These are phyloP conservation scores for Eospalax fontanierii DNA, from an alignment of 2,797 vertebrate species.

Conservation along the genomic window DNA sequence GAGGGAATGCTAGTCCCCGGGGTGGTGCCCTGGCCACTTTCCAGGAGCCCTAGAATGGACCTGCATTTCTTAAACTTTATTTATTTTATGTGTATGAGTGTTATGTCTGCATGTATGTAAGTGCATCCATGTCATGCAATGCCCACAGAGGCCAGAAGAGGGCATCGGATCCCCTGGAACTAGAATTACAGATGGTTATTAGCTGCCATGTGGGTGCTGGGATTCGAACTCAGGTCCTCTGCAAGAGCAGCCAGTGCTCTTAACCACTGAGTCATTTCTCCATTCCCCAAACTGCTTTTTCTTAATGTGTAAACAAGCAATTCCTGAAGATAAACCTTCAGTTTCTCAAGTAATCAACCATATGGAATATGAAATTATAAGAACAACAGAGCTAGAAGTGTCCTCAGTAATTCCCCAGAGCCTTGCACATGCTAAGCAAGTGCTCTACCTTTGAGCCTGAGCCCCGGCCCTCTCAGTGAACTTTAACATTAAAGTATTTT, in stretches of 20 bases:
- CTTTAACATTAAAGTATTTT: conserved; percentile 26
- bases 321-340: conserved; percentile 9
- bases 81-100: too few species aligned
- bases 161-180: too few species aligned
- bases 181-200: too few species aligned
- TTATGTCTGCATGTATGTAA: too few species aligned
- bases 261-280: too few species aligned
- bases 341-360: conserved; percentile 44
- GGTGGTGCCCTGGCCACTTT: background rate
- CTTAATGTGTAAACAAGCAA: background rate
- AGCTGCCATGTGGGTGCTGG: too few species aligned
- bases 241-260: too few species aligned
- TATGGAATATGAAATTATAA: conserved; percentile 15
- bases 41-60: background rate
- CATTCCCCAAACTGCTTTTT: too few species aligned
- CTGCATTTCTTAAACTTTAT: too few species aligned
- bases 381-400: background rate
- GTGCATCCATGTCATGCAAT: too few species aligned
- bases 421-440: background rate
- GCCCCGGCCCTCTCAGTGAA: background rate
- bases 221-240: too few species aligned
- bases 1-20: background rate
- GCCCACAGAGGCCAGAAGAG: too few species aligned
- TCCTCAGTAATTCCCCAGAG: background rate
- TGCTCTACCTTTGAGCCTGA: background rate